Conservation (phyloP, 2,888 invertebrate species). For the Tipula unca region DNA sequence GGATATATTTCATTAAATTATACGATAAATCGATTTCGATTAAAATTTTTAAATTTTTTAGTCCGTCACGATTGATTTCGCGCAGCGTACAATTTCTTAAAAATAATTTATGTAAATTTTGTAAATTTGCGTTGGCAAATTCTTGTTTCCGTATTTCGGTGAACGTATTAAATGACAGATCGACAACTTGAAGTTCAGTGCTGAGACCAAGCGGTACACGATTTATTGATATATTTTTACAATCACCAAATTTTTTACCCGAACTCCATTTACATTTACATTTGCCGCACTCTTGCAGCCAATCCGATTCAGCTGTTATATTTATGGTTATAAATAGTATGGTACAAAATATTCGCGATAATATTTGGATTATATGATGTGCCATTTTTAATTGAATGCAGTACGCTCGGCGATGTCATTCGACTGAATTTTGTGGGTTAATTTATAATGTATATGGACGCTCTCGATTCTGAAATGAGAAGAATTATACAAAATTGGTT, state of each 20-base stretch:
- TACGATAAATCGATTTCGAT: conserved; percentile 75
- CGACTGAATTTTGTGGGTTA: not conserved
- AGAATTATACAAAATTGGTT: not conserved
- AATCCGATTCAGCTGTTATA: conserved; percentile 32
- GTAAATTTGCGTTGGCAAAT: conserved; percentile 59
- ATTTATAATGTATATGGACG: not conserved
- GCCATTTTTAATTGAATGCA: not conserved
- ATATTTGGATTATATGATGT: not conserved
- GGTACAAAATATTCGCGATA: not conserved
- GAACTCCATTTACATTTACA: conserved; percentile 82
- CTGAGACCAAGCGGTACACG: conserved; percentile 66
- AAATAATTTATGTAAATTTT: conserved; percentile 73
- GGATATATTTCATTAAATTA: conserved; percentile 57
- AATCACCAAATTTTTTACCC: conserved; percentile 77
- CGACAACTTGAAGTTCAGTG: conserved; percentile 60
- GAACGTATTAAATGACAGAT: conserved; percentile 62
- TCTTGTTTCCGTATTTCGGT: conserved; percentile 56
- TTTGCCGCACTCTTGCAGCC: conserved; percentile 36
- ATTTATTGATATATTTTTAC: conserved; percentile 55
- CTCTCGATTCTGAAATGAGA: not conserved
- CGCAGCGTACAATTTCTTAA: conserved; percentile 65
- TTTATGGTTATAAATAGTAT: conserved; percentile 9
- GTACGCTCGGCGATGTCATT: not conserved
- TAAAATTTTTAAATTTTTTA: conserved; percentile 65
- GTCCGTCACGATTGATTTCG: conserved; percentile 63